Evolutionary conservation across 2,113 vertebrate species (phyloP), one percentile per base, ranked within the genome.

Genomic region (Scomber scombrus): DNA sequence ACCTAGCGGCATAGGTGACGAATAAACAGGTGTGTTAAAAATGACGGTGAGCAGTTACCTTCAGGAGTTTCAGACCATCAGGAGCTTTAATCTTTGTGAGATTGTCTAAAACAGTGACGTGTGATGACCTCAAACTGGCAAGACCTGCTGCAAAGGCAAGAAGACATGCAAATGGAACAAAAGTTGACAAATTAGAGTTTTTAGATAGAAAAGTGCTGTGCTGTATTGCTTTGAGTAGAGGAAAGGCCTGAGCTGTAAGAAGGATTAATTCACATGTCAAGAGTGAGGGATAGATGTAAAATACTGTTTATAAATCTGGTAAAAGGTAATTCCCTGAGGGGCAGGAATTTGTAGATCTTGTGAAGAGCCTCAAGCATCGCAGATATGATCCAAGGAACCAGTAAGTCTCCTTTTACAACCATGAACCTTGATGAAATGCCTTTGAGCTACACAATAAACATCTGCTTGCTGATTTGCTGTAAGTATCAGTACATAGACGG

Each of bases 111-210:
- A 74, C 0, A 82, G 78, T 29, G 51, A 73, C 60, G 3, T 75
- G 55, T 23, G 90, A 84, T 26, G 71, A 82, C 81, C 91, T 95
- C 77, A 87, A 85, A 80, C 94, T 83, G 0, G 79, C 82, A 51
- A 92, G 87, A 84, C 92, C 82, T 19, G 94, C 90, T 23, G 90
- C 94, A 95, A 73, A 84, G 89, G 72, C 84, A 87, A 91, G 67
- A 77, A 65, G 71, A 54, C 71, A 81, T 71, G 84, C 47, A 87
- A 65, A 84, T 60, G 11, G 71, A 81, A 66, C 12, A 40, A 1
- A 62, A 50, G 51, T 62, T 49, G 56, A n/a, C 1, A 45, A 56
- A 64, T 4, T 0, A 18, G 10, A 47, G 21, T 4, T 40, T 63
- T 12, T 11, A 16, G 31, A 54, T 40, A 60, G 34, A 40, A 9